A percentile compares a stretch with the other conserved stretches of the same genome.
Evolutionary conservation across 2,113 vertebrate species (phyloP).

Genomic region (Oreotrochilus melanogaster): DNA sequence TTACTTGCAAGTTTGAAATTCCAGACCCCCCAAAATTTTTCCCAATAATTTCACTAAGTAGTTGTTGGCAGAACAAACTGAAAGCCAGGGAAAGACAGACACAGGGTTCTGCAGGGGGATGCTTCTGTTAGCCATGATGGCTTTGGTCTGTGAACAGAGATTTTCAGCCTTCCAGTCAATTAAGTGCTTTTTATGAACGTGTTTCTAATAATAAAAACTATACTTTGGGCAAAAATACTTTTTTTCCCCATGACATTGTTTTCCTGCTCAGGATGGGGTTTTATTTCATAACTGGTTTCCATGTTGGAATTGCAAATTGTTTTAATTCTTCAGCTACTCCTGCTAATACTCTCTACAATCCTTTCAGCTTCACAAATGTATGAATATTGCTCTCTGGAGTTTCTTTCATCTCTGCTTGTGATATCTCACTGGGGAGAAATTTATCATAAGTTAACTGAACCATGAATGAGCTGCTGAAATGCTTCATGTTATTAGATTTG

Average conservation of each 20-base stretch:
- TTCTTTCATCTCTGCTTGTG: conserved; percentile 12
- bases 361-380: background rate
- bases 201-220: background rate
- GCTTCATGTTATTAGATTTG: background rate
- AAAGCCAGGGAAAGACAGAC: background rate
- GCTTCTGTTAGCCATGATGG: background rate
- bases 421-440: background rate
- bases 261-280: background rate
- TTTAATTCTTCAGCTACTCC: background rate
- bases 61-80: background rate
- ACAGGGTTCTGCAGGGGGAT: background rate
- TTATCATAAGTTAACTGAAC: conserved; percentile 2
- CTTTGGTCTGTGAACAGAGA: background rate
- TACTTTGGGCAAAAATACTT: background rate
- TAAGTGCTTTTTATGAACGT: background rate
- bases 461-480: background rate
- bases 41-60: background rate
- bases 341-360: background rate
- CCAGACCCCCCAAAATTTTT: background rate
- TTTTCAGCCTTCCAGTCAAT: background rate
- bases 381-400: background rate
- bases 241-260: background rate
- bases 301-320: background rate
- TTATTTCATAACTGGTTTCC: background rate
- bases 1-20: background rate